phyloP scores from a whole-genome alignment of 1,140 invertebrate species.

The Epicauta chinensis region DNA sequence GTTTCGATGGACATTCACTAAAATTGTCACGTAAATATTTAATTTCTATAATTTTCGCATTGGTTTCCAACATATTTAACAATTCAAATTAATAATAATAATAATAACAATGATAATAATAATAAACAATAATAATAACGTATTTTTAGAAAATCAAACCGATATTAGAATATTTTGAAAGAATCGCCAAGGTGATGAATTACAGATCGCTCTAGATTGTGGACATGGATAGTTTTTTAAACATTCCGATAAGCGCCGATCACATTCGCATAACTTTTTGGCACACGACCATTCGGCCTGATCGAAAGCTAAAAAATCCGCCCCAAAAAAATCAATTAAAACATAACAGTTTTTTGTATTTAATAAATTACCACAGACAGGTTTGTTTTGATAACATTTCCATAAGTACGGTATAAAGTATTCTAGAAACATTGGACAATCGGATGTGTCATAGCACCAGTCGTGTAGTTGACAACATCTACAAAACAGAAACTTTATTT shows the following conservation, averaged over 20 bases:
- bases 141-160: no score
- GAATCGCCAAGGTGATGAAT: conserved; percentile 61
- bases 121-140: not conserved
- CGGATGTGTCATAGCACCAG: conserved; percentile 66
- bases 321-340: conserved; percentile 20
- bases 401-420: conserved; percentile 86
- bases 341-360: not conserved
- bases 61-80: not conserved
- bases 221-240: conserved; percentile 71
- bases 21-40: not conserved
- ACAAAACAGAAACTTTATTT: conserved; percentile 25
- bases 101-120: no score
- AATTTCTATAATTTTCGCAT: not conserved
- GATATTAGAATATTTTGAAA: conserved; percentile 54
- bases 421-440: conserved; percentile 71
- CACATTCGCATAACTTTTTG: conserved; percentile 77
- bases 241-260: conserved; percentile 72
- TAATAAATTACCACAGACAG: conserved; percentile 61
- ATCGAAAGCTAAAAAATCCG: conserved; percentile 57
- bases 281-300: conserved; percentile 66
- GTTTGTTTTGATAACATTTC: conserved; percentile 72
- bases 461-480: conserved; percentile 75
- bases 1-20: conserved; percentile 1
- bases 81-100: no score
- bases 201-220: conserved; percentile 58